Conservation (phyloP, 1,140 invertebrate species). For the Aphidius ervi region DNA sequence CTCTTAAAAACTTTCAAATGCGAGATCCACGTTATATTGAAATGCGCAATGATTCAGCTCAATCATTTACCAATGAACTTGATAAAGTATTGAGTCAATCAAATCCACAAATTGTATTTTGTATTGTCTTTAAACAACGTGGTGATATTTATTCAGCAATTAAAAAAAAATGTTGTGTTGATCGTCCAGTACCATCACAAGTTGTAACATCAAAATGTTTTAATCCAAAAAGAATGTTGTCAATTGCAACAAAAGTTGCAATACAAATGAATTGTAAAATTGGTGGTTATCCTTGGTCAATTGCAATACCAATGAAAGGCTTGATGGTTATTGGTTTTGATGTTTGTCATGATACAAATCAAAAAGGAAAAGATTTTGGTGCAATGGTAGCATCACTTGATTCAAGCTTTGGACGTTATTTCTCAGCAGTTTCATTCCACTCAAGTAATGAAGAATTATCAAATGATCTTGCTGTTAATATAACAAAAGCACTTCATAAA, state of each 20-base stretch:
- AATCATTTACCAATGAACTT: slow-evolving; percentile 47
- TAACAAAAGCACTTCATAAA: slow-evolving; percentile 58
- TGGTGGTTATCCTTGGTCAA: slow-evolving; percentile 79
- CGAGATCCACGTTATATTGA: slow-evolving; percentile 16
- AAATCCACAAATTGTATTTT: slow-evolving; percentile 62
- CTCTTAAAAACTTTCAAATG: slow-evolving; percentile 50
- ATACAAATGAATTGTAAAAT: slow-evolving; percentile 87
- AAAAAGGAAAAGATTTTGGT: slow-evolving; percentile 62
- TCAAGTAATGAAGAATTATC: slow-evolving; percentile 68
- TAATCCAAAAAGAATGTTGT: slow-evolving; percentile 56
- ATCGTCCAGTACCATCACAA: slow-evolving; percentile 71
- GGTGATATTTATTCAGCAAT: slow-evolving; percentile 75
- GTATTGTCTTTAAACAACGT: slow-evolving; percentile 65
- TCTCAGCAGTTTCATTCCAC: slow-evolving; percentile 66
- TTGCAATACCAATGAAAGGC: slow-evolving; percentile 63
- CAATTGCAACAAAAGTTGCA: slow-evolving; percentile 83
- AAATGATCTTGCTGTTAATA: slow-evolving; percentile 59
- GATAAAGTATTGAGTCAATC: slow-evolving; percentile 55
- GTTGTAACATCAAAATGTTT: slow-evolving; percentile 64
- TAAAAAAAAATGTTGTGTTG: slow-evolving; percentile 80
- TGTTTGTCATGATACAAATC: slow-evolving; percentile 73
- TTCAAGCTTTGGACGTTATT: slow-evolving; percentile 62
- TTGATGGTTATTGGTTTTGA: slow-evolving; percentile 86
- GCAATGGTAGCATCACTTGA: slow-evolving; percentile 77
- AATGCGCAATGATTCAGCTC: slow-evolving; percentile 32